Evolutionary conservation across 2,888 invertebrate species (phyloP), one percentile per base, ranked within the genome.

Genomic region (Cryptus armator): DNA sequence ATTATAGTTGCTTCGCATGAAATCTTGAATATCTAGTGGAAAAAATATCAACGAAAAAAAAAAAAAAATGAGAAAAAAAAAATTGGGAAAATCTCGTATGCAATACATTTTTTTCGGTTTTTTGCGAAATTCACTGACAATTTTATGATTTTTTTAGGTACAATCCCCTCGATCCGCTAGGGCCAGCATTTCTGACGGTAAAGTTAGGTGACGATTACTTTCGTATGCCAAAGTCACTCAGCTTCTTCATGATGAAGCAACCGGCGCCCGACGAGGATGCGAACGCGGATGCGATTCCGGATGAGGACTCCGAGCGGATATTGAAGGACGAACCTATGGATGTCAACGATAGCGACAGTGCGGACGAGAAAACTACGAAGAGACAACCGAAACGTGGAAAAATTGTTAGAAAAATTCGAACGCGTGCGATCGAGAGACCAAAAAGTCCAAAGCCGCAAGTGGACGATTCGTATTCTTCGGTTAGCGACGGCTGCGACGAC

Each of bases 201-300:
- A 92, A 91, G 74, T 86, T 92, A 90, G 92, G 91, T 81, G 90
- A 92, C 19, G 92, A 92, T 86, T 91, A 90, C 88, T 92, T 91
- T 89, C 91, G 90, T 86, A 91, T 92, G 81, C 92, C 91, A 46
- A 91, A 92, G 59, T 91, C 92, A 16, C 83, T 92, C 86, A 90
- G 90, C 84, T 89, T 91, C 68, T 92, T 91, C 84, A 91, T 92
- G 91, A 92, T 88, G 89, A 91, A 92, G 86, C 90, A 91, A 71
- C 86, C 89, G 14, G 71, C 85, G 7, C 81, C 88, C 0, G 68
- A 56, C 62, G 89, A 87, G 44, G 87, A 88, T 44, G 76, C 67
- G 10, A 48, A 32, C 5, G 29, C 56, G 16, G 48, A 62, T 43
- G 66, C 44, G 44, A 51, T 68, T 3, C n/a, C 32, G 66, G 56